A percentile compares a stretch with the other conserved stretches of the same genome.
Evolutionary conservation across 2,113 vertebrate species (phyloP).

Genomic region (Amphilophus citrinellus): DNA sequence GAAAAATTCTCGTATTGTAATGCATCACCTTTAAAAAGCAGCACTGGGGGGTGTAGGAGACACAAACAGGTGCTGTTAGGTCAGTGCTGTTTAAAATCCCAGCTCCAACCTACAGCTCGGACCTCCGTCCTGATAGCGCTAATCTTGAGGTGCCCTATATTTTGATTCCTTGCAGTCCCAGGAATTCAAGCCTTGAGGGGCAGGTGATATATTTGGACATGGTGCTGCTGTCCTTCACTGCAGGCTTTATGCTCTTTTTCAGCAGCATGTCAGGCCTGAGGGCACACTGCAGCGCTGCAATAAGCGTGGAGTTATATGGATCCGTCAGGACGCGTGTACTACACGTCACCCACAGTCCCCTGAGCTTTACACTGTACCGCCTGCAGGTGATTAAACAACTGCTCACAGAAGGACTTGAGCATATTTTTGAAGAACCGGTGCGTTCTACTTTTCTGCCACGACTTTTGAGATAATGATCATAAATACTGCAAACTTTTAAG

Average conservation of each 20-base stretch:
- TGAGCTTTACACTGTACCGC: not conserved
- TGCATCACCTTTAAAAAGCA: not conserved
- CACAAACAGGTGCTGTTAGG: not conserved
- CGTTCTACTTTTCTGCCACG: rapidly evolving
- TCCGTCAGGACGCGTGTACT: not conserved
- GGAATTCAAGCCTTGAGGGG: slow-evolving; percentile 72
- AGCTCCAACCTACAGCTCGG: not conserved
- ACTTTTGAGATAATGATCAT: rapidly evolving
- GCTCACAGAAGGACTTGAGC: not conserved
- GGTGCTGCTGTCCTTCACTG: slow-evolving; percentile 44
- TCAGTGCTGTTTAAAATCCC: not conserved
- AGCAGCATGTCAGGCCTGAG: not conserved
- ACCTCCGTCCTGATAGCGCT: slow-evolving; percentile 28
- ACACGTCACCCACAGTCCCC: not conserved
- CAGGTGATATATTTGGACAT: slow-evolving; percentile 74
- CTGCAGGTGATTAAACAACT: not conserved
- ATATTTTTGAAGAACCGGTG: not conserved
- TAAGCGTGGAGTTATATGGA: not conserved
- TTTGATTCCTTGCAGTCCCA: slow-evolving; percentile 71
- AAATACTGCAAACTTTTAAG: not conserved
- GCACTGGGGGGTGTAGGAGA: not conserved
- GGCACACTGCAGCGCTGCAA: not conserved
- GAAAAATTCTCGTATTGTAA: not conserved
- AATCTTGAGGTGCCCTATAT: slow-evolving; percentile 69
- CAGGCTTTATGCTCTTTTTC: not conserved